Evolutionary conservation across 2,888 invertebrate species (phyloP).

Genomic region (Venustoraphidia nigricollis): DNA sequence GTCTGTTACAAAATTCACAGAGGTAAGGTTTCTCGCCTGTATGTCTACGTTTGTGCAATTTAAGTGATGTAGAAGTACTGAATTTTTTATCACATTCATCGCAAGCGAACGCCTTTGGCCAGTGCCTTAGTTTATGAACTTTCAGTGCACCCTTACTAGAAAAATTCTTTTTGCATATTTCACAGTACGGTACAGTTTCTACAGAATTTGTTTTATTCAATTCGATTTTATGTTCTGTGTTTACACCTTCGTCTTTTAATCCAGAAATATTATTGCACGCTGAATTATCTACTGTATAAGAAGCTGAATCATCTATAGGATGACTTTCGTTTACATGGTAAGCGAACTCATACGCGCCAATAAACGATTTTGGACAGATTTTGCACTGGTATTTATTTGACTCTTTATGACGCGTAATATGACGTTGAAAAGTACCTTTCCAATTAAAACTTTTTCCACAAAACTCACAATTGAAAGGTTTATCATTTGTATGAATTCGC

Average conservation of each 20-base stretch:
- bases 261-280: too few species aligned
- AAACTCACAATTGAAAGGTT: neutral
- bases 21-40: too few species aligned
- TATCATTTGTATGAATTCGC: constrained; percentile 4
- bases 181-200: neutral
- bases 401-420: constrained; percentile 4
- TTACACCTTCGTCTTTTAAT: too few species aligned
- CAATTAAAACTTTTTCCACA: constrained; percentile 6
- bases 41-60: too few species aligned
- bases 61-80: too few species aligned
- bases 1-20: too few species aligned
- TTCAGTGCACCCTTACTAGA: neutral
- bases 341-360: neutral
- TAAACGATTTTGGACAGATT: constrained; percentile 2
- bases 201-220: neutral
- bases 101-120: too few species aligned
- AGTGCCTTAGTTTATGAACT: neutral
- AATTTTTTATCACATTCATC: too few species aligned
- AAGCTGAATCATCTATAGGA: neutral
- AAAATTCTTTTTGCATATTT: neutral
- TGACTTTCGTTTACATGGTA: constrained; percentile 1
- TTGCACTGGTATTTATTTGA: constrained; percentile 1
- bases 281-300: too few species aligned
- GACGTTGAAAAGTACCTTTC: constrained; percentile 6
- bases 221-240: neutral